phyloP scores from a whole-genome alignment of 2,113 vertebrate species.

The Albula glossodonta region DNA sequence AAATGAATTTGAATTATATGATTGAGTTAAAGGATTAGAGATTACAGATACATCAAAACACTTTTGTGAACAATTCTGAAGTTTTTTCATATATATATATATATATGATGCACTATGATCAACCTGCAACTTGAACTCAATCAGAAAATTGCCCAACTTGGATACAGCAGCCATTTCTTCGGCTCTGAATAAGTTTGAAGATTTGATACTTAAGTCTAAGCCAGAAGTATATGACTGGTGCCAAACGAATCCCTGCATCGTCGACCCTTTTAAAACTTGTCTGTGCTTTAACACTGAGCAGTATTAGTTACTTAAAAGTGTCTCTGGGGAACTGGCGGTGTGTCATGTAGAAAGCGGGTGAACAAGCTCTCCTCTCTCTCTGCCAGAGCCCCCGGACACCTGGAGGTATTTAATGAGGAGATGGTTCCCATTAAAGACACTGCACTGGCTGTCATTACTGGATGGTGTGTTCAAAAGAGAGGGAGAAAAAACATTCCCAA shows the following conservation, averaged over 20 bases:
- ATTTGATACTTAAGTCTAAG: slow-evolving; percentile 8
- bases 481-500: neutral
- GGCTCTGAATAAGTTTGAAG: neutral
- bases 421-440: slow-evolving; percentile 26
- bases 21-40: neutral
- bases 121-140: neutral
- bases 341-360: slow-evolving; percentile 13
- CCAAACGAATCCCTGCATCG: neutral
- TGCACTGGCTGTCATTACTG: slow-evolving; percentile 4
- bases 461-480: slow-evolving; percentile 11
- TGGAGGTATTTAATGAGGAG: slow-evolving; percentile 27
- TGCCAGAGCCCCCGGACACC: slow-evolving; percentile 15
- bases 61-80: neutral
- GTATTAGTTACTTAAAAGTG: neutral
- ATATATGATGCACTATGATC: too few species aligned
- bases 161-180: neutral
- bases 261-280: slow-evolving; percentile 1
- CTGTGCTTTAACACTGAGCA: slow-evolving; percentile 4
- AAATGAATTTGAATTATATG: neutral
- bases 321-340: slow-evolving; percentile 18
- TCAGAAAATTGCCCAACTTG: neutral
- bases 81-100: too few species aligned
- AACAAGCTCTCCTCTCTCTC: slow-evolving; percentile 4
- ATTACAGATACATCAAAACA: too few species aligned
- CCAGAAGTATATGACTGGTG: slow-evolving; percentile 6